A percentile compares a stretch with the other conserved stretches of the same genome.
These are phyloP conservation scores for Pseudococcus viburni DNA, from an alignment of 2,888 invertebrate species.

Conservation along the genomic window DNA sequence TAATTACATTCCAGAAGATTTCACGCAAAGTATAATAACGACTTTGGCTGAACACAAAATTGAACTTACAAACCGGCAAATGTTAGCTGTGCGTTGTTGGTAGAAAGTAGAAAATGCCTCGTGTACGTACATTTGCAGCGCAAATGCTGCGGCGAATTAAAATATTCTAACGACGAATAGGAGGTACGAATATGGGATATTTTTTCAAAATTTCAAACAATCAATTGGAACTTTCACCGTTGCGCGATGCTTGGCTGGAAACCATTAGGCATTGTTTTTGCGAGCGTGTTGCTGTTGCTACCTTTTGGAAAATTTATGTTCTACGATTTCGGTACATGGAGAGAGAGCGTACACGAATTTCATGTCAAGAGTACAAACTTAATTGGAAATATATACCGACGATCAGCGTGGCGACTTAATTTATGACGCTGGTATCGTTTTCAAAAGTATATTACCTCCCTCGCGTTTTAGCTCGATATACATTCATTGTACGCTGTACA, in stretches of 20 bases:
- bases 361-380: conserved; percentile 24
- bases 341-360: conserved; percentile 3
- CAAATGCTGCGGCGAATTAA: conserved; percentile 19
- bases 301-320: conserved; percentile 34
- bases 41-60: conserved; percentile 39
- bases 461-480: not conserved
- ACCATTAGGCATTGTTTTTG: conserved; percentile 26
- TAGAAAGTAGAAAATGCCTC: conserved; percentile 2
- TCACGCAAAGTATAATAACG: conserved; percentile 49
- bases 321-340: not conserved
- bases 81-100: not conserved
- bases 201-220: not conserved
- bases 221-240: conserved; percentile 34
- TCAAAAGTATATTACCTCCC: not conserved
- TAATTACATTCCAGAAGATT: conserved; percentile 42
- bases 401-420: conserved; percentile 27
- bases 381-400: conserved; percentile 11
- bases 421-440: conserved; percentile 1
- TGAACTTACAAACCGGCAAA: conserved; percentile 17
- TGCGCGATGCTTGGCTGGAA: not conserved
- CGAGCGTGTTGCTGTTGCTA: conserved; percentile 17
- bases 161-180: conserved; percentile 26
- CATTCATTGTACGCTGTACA: not conserved
- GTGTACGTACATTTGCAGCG: conserved; percentile 29
- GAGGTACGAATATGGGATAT: conserved; percentile 21